A percentile compares a stretch with the other conserved stretches of the same genome.
phyloP scores from a whole-genome alignment of 1,140 invertebrate species.

The Papilio xuthus region DNA sequence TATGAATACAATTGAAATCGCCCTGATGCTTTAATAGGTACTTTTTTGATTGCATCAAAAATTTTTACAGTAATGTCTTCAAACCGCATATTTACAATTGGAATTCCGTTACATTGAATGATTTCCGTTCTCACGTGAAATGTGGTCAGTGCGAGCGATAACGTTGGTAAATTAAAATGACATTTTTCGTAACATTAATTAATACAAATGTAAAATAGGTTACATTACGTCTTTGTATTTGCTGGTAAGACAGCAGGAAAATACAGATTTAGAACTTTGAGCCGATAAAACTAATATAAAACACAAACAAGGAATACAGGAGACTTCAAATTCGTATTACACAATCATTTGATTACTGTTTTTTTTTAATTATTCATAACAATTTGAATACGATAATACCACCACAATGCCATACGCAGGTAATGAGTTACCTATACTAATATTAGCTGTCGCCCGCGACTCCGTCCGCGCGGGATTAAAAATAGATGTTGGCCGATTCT shows the following conservation, averaged over 20 bases:
- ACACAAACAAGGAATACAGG: not conserved
- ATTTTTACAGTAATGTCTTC: not conserved
- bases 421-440: too few species aligned
- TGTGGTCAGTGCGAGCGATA: slow-evolving; percentile 12
- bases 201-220: not conserved
- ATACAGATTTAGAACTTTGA: not conserved
- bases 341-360: not conserved
- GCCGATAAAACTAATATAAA: not conserved
- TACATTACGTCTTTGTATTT: not conserved
- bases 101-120: slow-evolving; percentile 12
- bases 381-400: not conserved
- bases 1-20: not conserved
- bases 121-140: slow-evolving; percentile 30
- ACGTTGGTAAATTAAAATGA: not conserved
- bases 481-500: too few species aligned
- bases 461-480: too few species aligned
- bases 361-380: not conserved
- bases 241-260: not conserved
- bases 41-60: not conserved
- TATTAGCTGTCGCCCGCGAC: too few species aligned
- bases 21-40: not conserved
- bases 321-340: not conserved
- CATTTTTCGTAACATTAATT: not conserved
- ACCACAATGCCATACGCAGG: too few species aligned
- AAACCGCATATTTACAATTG: not conserved